Percentiles rank a stretch among this genome's conserved stretches.
Conservation (phyloP, 2,113 vertebrate species). For the Paradoxurus hermaphroditus region DNA sequence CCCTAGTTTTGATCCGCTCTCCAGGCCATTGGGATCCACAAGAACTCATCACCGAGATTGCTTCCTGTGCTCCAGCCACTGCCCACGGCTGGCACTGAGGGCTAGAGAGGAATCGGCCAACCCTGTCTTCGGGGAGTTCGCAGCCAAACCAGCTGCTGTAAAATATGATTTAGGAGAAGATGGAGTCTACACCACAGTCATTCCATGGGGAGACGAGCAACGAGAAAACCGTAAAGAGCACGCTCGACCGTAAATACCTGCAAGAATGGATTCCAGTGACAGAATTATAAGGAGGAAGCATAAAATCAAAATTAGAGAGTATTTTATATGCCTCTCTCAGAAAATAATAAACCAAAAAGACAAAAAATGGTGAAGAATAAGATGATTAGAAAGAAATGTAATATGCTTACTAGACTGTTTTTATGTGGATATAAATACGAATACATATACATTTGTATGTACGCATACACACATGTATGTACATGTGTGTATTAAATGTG, state of each 20-base stretch:
- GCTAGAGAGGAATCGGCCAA: no score
- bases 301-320: background rate
- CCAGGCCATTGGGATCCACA: rapidly evolving
- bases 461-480: background rate
- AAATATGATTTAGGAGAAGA: rapidly evolving
- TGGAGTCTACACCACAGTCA: background rate
- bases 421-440: background rate
- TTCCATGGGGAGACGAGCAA: background rate
- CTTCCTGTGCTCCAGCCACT: rapidly evolving
- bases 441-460: background rate
- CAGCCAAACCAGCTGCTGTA: no score
- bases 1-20: background rate
- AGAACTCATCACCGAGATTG: rapidly evolving
- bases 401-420: background rate
- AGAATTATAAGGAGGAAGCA: background rate
- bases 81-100: rapidly evolving
- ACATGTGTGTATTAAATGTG: background rate
- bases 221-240: background rate
- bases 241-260: background rate
- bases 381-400: background rate
- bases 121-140: background rate
- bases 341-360: constrained; percentile 20
- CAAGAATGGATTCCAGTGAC: background rate
- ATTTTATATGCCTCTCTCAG: background rate
- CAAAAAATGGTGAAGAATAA: background rate